phyloP scores from a whole-genome alignment of 2,888 invertebrate genomes.

The Gibbula magus region DNA sequence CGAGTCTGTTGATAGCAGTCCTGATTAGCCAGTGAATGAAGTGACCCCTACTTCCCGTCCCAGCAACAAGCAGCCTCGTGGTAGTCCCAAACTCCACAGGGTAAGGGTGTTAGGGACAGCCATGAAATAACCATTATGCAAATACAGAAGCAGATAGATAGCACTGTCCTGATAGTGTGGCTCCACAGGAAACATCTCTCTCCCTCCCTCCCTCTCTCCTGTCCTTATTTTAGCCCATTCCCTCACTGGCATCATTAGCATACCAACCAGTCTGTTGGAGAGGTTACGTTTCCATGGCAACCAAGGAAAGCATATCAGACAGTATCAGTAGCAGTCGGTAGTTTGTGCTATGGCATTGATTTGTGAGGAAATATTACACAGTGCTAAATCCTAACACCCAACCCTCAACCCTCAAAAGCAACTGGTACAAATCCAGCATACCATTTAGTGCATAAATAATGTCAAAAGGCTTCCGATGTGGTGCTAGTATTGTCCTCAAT shows the following conservation, averaged over 20 bases:
- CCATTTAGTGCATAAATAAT: constrained; percentile 21
- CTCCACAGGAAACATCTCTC: too few species aligned
- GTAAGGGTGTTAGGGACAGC: background rate
- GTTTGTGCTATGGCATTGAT: constrained; percentile 15
- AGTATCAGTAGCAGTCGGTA: constrained; percentile 5
- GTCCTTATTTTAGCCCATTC: constrained; percentile 13
- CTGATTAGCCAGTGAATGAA: too few species aligned
- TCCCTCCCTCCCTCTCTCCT: background rate
- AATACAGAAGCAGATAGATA: background rate
- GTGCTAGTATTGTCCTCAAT: background rate
- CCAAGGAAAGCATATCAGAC: constrained; percentile 22
- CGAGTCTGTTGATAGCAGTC: too few species aligned
- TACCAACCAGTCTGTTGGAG: background rate
- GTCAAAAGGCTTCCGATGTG: background rate
- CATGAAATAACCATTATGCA: constrained; percentile 19
- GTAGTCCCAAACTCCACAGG: too few species aligned
- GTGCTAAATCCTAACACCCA: background rate
- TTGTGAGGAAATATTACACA: background rate
- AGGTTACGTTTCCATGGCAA: constrained; percentile 26
- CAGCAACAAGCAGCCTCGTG: too few species aligned
- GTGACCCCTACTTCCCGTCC: too few species aligned
- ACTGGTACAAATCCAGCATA: background rate
- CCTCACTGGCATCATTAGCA: constrained; percentile 13
- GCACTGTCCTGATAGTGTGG: too few species aligned
- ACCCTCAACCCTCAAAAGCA: background rate